Evolutionary conservation across 1,140 invertebrate genomes (phyloP).

Genomic region (Drosophila watanabei): DNA sequence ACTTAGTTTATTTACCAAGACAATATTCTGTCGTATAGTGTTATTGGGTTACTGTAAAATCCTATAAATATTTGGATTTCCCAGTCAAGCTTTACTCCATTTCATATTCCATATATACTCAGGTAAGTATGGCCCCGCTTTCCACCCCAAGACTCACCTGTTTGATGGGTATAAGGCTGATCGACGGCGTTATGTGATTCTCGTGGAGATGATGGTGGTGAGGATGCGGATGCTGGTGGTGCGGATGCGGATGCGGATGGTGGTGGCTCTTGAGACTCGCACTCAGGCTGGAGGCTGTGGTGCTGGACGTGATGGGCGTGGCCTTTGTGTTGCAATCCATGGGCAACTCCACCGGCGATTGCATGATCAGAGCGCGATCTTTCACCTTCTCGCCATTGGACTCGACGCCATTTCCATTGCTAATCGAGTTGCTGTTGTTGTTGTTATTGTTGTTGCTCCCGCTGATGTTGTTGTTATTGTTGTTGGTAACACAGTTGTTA

Average conservation of each 20-base stretch:
- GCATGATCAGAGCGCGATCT: conserved; percentile 67
- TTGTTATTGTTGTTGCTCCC: conserved; percentile 58
- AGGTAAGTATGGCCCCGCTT: neutral
- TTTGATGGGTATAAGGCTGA: conserved; percentile 94
- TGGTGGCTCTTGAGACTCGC: conserved; percentile 57
- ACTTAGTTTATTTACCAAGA: neutral
- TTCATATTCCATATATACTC: neutral
- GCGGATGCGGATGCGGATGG: conserved; percentile 45
- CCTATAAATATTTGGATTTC: neutral
- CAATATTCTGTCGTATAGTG: neutral
- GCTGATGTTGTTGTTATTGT: conserved; percentile 29
- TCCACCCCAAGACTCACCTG: conserved; percentile 87
- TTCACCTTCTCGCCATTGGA: conserved; percentile 51
- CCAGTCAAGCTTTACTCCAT: neutral
- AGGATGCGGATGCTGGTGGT: conserved; percentile 26
- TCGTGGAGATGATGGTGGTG: conserved; percentile 81
- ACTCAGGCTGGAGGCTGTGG: conserved; percentile 50
- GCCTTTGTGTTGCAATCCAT: conserved; percentile 84
- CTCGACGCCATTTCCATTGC: conserved; percentile 46
- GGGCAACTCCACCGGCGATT: conserved; percentile 71
- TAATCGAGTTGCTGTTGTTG: conserved; percentile 43
- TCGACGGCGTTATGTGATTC: conserved; percentile 91
- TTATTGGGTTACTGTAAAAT: neutral
- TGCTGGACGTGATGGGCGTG: conserved; percentile 79
- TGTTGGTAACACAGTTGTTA: conserved; percentile 31